Base-by-base conservation (phyloP, 2,888 invertebrate species). In the Cryptophagus acutangulus region DNA sequence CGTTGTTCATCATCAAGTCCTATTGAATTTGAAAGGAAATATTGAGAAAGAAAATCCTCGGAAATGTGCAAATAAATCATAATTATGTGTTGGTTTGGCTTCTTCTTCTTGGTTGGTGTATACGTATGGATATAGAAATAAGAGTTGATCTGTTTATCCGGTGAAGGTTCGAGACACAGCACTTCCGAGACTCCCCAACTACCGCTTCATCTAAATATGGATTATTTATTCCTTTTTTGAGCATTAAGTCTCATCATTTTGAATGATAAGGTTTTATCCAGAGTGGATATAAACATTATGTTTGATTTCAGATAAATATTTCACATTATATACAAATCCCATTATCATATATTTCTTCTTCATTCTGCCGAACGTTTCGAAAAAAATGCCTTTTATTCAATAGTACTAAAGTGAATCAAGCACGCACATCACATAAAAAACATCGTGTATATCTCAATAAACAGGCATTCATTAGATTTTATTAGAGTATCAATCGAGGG, bases 121-220 rank as follows among this genome's bases (percentile, higher is more conserved):
- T n/a, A n/a, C n/a, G 44, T 39, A 40, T 42, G 43, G 49, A 43
- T 46, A 49, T 45, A 29, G 33, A 41, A 47, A 48, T 44, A 43
- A 43, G 43, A 36, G 43, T 38, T 46, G 51, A 54, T 57, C 51
- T 54, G 51, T 56, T 56, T 56, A 56, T 52, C 43, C 46, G 48
- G 46, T 45, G 55, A 55, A 57, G 52, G 54, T 54, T 48, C 50
- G 54, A 48, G 55, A 56, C 24, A 20, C n/a, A 51, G 52, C 52
- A 50, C 55, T 57, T 52, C 45, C 47, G 63, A 56, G 61, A 61
- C 49, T 49, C 57, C 57, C 61, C 61, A 65, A 65, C 63, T 63
- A 64, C 60, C 64, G 62, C 58, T 64, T 65, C 65, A 63, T 65
- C 65, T 63, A 60, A 66, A 65, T 63, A 58, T 57, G 61, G 63